Evolutionary conservation across 2,797 vertebrate genomes (phyloP).

Genomic region (Pachyuromys duprasi): DNA sequence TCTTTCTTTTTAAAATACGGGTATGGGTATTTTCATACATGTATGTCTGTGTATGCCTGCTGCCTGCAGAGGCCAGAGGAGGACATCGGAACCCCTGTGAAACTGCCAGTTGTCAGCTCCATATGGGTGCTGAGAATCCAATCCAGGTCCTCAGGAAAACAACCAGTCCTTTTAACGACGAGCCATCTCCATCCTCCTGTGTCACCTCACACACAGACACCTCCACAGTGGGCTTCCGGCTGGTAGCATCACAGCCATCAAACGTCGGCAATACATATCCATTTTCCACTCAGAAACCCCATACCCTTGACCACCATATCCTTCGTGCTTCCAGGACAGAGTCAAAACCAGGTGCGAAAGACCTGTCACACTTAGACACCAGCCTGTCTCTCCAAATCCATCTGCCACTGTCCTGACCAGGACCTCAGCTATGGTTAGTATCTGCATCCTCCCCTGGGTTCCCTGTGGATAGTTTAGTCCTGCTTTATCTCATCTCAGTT

Average conservation of each 20-base stretch:
- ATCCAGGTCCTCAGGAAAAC: background rate
- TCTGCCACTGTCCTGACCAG: background rate
- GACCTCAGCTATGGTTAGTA: background rate
- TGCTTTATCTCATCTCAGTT: background rate
- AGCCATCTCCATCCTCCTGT: background rate
- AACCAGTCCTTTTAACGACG: background rate
- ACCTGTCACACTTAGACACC: background rate
- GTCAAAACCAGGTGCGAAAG: background rate
- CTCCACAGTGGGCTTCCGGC: background rate
- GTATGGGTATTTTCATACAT: background rate
- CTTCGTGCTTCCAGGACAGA: background rate
- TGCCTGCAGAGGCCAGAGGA: background rate
- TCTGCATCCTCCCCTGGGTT: background rate
- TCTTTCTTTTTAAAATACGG: background rate
- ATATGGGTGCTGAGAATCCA: background rate
- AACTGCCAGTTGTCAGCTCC: background rate
- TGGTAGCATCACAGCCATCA: background rate
- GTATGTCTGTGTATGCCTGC: background rate
- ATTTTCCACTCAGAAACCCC: background rate
- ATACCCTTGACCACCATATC: background rate
- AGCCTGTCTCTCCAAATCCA: background rate
- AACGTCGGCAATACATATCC: background rate
- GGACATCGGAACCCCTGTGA: background rate
- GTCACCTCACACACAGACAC: background rate
- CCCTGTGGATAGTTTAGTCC: background rate